Evolutionary conservation across 2,113 vertebrate genomes (phyloP).

Genomic region (Erinaceus europaeus): DNA sequence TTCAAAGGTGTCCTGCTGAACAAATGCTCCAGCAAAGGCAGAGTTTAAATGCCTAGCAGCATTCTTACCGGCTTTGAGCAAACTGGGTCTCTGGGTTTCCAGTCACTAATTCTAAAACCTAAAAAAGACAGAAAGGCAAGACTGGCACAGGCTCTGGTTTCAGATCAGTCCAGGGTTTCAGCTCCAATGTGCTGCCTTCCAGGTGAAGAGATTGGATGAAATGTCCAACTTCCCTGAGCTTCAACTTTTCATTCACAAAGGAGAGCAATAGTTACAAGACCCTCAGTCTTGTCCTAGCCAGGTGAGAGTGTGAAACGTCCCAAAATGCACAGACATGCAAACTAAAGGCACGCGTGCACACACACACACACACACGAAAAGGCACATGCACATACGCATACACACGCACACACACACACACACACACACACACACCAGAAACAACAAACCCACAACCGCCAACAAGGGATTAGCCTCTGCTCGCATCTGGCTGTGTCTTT

Average conservation of each 20-base stretch:
- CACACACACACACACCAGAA: too few relatives aligned
- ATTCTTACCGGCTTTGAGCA: not conserved
- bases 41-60: not conserved
- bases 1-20: not conserved
- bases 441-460: rapidly evolving
- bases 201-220: not conserved
- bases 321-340: too few relatives aligned
- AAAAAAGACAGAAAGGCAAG: not conserved
- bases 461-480: rapidly evolving
- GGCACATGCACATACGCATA: too few relatives aligned
- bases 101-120: not conserved
- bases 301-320: not conserved
- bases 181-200: not conserved
- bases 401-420: too few relatives aligned
- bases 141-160: not conserved
- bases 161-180: not conserved
- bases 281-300: not conserved
- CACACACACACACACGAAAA: too few relatives aligned
- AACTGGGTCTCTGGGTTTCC: not conserved
- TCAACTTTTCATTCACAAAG: not conserved
- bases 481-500: not conserved
- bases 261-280: rapidly evolving
- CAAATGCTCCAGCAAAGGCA: not conserved
- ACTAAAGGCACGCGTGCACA: too few relatives aligned
- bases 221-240: not conserved